Conservation (phyloP, 2,888 invertebrate species). For the Cotesia congregata region DNA sequence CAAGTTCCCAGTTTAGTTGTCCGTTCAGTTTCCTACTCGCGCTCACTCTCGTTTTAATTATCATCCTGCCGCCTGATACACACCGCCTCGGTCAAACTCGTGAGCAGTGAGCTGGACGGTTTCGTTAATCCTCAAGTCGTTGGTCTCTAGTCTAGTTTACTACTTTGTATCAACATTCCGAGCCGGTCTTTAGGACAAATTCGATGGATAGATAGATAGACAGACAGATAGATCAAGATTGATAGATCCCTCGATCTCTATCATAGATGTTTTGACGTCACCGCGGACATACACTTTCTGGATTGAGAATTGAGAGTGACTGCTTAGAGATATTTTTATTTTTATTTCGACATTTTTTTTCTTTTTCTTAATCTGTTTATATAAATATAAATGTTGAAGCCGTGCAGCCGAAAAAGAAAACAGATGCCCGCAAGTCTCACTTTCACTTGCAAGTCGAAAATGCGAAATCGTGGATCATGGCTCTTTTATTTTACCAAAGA, state of each 20-base stretch:
- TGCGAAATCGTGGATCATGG: slow-evolving; percentile 39
- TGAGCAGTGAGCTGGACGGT: slow-evolving; percentile 3
- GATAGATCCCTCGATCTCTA: too few species aligned
- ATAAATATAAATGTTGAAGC: background rate
- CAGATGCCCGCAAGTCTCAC: slow-evolving; percentile 50
- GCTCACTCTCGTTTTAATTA: slow-evolving; percentile 45
- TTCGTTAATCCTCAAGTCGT: background rate
- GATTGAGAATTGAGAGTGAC: too few species aligned
- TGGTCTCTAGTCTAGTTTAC: background rate
- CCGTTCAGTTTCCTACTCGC: slow-evolving; percentile 1
- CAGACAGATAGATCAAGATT: slow-evolving; percentile 5
- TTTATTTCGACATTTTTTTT: slow-evolving; percentile 10
- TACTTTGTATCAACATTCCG: slow-evolving; percentile 10
- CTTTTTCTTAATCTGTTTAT: background rate
- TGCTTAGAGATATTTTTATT: too few species aligned
- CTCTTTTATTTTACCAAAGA: slow-evolving; percentile 33
- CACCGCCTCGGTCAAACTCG: slow-evolving; percentile 19
- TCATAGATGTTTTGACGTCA: too few species aligned
- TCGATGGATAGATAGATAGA: background rate
- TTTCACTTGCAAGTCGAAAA: slow-evolving; percentile 47
- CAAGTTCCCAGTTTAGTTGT: slow-evolving; percentile 6
- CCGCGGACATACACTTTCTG: too few species aligned
- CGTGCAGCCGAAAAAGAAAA: slow-evolving; percentile 36
- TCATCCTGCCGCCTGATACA: slow-evolving; percentile 10
- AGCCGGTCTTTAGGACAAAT: slow-evolving; percentile 3